Base-by-base conservation (phyloP, 1,140 invertebrate genomes). In the Apis florea region DNA sequence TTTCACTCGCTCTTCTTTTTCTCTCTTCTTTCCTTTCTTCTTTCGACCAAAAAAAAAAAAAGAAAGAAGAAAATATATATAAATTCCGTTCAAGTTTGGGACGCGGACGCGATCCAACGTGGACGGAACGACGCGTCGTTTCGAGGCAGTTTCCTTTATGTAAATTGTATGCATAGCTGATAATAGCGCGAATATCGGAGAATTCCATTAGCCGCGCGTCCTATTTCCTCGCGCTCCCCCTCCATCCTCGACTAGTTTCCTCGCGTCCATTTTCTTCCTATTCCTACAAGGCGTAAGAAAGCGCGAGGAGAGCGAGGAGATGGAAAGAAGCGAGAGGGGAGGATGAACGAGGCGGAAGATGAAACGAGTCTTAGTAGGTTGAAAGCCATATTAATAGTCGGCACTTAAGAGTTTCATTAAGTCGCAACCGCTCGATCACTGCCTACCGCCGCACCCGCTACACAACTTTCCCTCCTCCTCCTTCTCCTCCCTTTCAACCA, bases 391-490 rank as follows among this genome's bases (percentile, higher is more conserved):
- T 93, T 93, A 92, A 93, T 93, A 93, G 92, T 92, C 89, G 89
- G 87, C 88, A 91, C 92, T 93, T 92, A 90, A 92, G 92, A 93
- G 91, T 93, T 93, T 93, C 92, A 93, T 93, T 93, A 93, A 93
- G 92, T 92, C 89, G 88, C 91, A 86, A 90, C 87, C 91, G 90
- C 90, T 92, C 92, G 90, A 92, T 93, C 92, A 93, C 90, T 91
- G 92, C 91, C 91, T 90, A 85, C 84, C 85, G n/a, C n/a, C n/a
- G n/a, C 85, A 77, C 72, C 78, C 70, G 84, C 47, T 49, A 61
- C 61, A 82, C 66, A 85, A 87, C 86, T 89, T 89, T 86, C 84
- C 31, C 2, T 40, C 31, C 4, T 6, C n/a, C n/a, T n/a, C 79
- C 70, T 80, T 72, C n/a, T n/a, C n/a, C n/a, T 69, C 74, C 79